A percentile compares a stretch with the other conserved stretches of the same genome.
Evolutionary conservation across 2,888 invertebrate species (phyloP).

Genomic region (Mechanitis mazaeus): DNA sequence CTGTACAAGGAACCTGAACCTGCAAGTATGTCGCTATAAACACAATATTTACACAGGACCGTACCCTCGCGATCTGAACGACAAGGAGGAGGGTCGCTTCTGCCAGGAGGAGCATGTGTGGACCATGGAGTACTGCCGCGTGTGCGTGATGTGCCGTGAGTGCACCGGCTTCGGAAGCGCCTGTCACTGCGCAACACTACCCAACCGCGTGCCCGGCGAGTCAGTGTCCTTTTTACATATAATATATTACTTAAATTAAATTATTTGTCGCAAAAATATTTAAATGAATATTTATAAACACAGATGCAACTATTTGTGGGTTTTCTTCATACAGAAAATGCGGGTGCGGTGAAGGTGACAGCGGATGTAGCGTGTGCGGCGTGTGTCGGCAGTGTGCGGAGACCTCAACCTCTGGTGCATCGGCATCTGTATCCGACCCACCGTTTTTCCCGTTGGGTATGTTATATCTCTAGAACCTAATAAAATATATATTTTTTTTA

Average conservation of each 20-base stretch:
- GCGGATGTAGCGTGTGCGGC: slow-evolving; percentile 95
- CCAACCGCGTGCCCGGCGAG: slow-evolving; percentile 91
- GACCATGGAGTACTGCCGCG: slow-evolving; percentile 88
- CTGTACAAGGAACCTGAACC: no score
- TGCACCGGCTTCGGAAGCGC: slow-evolving; percentile 95
- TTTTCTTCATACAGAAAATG: slow-evolving; percentile 81
- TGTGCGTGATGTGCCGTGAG: slow-evolving; percentile 93
- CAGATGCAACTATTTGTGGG: background rate
- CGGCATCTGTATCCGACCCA: slow-evolving; percentile 22
- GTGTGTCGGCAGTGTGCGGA: slow-evolving; percentile 91
- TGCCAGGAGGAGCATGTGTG: slow-evolving; percentile 85
- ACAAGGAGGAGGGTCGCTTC: slow-evolving; percentile 50
- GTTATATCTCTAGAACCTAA: background rate
- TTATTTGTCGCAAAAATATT: background rate
- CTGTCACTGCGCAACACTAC: slow-evolving; percentile 85
- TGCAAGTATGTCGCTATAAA: background rate
- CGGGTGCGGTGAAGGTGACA: slow-evolving; percentile 96
- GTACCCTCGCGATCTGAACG: slow-evolving; percentile 35
- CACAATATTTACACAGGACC: slow-evolving; percentile 32
- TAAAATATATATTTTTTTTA: no score
- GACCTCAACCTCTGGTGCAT: slow-evolving; percentile 20
- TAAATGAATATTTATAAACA: background rate
- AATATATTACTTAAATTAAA: no score
- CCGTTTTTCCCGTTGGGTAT: slow-evolving; percentile 28
- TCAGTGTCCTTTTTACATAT: slow-evolving; percentile 71